These are phyloP conservation scores for Boleophthalmus pectinirostris DNA, from an alignment of 2,113 vertebrate genomes.

Conservation along the genomic window DNA sequence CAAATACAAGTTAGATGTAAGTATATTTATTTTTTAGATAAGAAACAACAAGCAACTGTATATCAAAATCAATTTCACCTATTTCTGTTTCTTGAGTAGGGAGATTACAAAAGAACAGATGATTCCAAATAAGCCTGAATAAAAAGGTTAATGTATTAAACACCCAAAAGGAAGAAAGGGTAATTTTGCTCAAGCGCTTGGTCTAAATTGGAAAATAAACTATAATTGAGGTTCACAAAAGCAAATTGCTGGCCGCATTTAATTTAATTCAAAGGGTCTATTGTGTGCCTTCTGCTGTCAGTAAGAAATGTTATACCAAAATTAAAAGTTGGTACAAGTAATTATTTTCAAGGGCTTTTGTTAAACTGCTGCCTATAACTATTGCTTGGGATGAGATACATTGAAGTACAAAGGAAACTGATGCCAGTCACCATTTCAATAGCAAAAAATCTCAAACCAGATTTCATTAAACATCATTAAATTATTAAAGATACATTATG, in stretches of 20 bases:
- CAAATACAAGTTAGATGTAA: not conserved
- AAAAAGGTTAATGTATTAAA: not conserved
- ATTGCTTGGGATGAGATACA: not conserved
- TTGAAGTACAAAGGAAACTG: not conserved
- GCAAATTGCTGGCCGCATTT: not conserved
- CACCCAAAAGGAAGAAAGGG: not conserved
- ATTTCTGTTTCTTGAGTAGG: not conserved
- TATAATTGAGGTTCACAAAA: not conserved
- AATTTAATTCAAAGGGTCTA: not conserved
- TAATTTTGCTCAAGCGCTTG: not conserved
- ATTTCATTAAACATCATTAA: not conserved
- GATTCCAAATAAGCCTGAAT: not conserved
- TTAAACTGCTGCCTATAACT: not conserved
- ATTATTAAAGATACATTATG: not conserved
- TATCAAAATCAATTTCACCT: not conserved
- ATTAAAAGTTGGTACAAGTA: not conserved
- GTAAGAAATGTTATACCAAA: not conserved
- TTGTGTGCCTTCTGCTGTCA: not conserved
- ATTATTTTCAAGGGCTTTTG: not conserved
- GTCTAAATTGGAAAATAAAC: not conserved
- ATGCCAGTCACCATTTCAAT: not conserved
- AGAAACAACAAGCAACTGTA: not conserved
- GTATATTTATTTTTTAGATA: not conserved
- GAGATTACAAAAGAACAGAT: not conserved
- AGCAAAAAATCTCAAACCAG: not conserved